Percentiles rank a stretch among this genome's conserved stretches.
These are phyloP conservation scores for Ameiurus melas DNA, from an alignment of 2,113 vertebrate species.

Conservation along the genomic window DNA sequence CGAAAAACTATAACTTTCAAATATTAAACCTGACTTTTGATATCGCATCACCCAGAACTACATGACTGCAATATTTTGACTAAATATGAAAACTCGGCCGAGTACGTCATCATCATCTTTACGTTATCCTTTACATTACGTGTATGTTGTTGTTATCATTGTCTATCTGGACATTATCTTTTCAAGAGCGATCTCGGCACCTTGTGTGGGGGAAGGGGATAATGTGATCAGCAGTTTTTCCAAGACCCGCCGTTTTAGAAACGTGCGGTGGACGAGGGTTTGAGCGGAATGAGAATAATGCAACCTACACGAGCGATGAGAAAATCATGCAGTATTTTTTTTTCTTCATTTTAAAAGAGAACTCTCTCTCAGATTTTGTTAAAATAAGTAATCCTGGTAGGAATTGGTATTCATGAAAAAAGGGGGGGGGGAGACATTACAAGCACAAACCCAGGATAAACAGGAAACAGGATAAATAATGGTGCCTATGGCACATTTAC, in stretches of 20 bases:
- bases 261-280: neutral
- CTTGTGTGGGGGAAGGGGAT: neutral
- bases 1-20: no score
- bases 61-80: neutral
- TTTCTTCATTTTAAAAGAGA: neutral
- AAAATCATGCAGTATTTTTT: neutral
- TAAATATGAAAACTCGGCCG: neutral
- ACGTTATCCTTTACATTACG: no score
- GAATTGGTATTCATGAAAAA: neutral
- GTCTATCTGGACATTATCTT: neutral
- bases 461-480: no score
- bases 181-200: neutral
- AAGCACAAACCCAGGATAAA: neutral
- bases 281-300: neutral
- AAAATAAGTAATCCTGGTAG: neutral
- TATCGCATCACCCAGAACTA: neutral
- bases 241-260: neutral
- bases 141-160: no score
- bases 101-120: neutral
- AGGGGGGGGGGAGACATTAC: no score
- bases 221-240: neutral
- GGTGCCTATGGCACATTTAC: neutral
- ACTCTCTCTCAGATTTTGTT: neutral
- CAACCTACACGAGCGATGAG: neutral
- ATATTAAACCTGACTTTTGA: no score